These are phyloP conservation scores for Neria commutata DNA, from an alignment of 2,888 invertebrate species.

Conservation along the genomic window DNA sequence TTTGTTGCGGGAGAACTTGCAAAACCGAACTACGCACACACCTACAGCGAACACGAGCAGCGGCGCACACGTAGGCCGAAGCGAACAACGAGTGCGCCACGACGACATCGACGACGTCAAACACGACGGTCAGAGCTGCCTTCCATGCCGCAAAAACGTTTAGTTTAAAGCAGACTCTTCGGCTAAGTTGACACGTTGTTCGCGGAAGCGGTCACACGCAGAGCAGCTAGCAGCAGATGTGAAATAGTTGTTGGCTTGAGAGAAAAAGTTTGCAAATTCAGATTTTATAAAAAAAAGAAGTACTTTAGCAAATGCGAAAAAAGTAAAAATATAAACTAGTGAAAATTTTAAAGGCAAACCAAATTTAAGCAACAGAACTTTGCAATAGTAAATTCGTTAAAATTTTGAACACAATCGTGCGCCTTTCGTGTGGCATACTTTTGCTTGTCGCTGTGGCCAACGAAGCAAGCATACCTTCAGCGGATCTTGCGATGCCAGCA, in stretches of 20 bases:
- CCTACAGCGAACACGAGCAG: too few relatives aligned
- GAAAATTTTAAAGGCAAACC: background rate
- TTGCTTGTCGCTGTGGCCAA: slow-evolving; percentile 7
- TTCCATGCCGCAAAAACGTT: slow-evolving; percentile 49
- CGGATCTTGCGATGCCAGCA: background rate
- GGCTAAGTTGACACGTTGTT: slow-evolving; percentile 58
- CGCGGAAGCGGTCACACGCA: slow-evolving; percentile 43
- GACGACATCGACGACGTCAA: slow-evolving; percentile 20
- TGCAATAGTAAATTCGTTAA: background rate
- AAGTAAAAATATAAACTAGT: background rate
- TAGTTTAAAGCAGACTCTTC: slow-evolving; percentile 61
- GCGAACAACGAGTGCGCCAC: slow-evolving; percentile 23
- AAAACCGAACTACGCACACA: too few relatives aligned
- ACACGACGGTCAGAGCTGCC: slow-evolving; percentile 15
- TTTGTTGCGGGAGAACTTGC: too few relatives aligned
- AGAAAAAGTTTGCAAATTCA: too few relatives aligned
- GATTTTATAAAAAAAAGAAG: too few relatives aligned
- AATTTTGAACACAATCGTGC: background rate
- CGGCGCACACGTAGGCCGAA: slow-evolving; percentile 24
- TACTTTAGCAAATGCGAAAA: too few relatives aligned
- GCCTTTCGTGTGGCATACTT: background rate
- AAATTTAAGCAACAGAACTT: background rate
- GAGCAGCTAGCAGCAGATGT: slow-evolving; percentile 1
- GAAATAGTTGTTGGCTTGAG: too few relatives aligned
- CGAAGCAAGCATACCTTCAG: background rate